Base-by-base conservation (phyloP, 1,140 invertebrate species). In the Scylla paramamosain region DNA sequence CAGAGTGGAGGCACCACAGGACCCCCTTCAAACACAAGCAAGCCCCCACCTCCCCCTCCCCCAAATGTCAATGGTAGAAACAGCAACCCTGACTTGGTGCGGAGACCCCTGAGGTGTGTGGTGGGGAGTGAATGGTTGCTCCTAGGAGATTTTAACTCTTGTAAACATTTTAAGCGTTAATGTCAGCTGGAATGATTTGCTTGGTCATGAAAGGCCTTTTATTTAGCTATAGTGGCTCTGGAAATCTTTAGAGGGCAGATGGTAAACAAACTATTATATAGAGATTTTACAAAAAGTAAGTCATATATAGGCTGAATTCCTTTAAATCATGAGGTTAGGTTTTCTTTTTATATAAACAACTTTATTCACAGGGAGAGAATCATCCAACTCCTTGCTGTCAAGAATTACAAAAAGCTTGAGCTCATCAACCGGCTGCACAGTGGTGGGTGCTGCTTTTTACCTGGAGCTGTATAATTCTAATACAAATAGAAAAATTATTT, bases 371-470 rank as follows among this genome's bases (percentile, higher is more conserved):
- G 98, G 97, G 99, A 99, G 97, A 98, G 99, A 96, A 98, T 99
- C 96, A 99, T 99, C 97, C 99, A 99, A 97, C 97, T 99, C 96
- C 97, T 99, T 97, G 99, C 99, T 96, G 97, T 99, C 96, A 98
- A 98, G 97, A 98, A 99, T 87, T 99, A 98, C 97, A 99, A 99
- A 97, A 99, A 99, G 97, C 98, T 98, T 25, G 99, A 99, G 97
- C 97, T 99, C 59, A 98, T 98, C 96, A 97, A 98, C 93, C 98
- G 98, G 96, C 97, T 99, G 92, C 98, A 97, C 94, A 98, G 97
- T 98, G 98, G 98, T 99, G 97, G 97, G 97, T 97, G 86, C 48
- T 31, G 16, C 28, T 93, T 6, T 14, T 45, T 82, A n/a, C 0
- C 25, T 12, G 52, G 12, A 59, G n/a, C 67, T 77, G 25, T n/a